Evolutionary conservation across 2,888 invertebrate genomes (phyloP).

Genomic region (Cantharis flavilabris): DNA sequence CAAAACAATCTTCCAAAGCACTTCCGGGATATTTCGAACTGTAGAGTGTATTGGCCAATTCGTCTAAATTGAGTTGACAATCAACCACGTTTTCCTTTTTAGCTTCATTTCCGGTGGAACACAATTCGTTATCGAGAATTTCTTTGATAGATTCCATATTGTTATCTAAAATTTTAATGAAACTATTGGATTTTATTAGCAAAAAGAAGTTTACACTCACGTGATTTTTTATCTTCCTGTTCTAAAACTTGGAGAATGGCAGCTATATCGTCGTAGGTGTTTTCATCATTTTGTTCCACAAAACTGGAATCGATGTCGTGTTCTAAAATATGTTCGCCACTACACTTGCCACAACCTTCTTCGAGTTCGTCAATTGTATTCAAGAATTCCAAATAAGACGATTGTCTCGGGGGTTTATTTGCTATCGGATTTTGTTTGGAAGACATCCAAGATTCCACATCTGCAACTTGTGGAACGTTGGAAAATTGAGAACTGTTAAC

Average conservation of each 20-base stretch:
- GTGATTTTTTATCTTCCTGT: conserved; percentile 54
- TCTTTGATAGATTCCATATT: conserved; percentile 50
- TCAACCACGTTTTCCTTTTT: conserved; percentile 2
- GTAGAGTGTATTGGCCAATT: neutral
- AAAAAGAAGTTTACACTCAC: conserved; percentile 39
- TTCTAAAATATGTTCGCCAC: conserved; percentile 35
- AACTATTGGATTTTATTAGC: neutral
- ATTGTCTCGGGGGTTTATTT: conserved; percentile 8
- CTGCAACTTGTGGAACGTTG: conserved; percentile 16
- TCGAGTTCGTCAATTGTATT: conserved; percentile 38
- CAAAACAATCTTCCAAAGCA: conserved; percentile 1
- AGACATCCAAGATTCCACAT: conserved; percentile 47
- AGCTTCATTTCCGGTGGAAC: neutral
- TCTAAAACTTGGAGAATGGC: conserved; percentile 57
- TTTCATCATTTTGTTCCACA: conserved; percentile 26
- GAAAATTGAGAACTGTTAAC: conserved; percentile 10
- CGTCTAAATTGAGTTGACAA: neutral
- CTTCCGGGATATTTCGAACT: neutral
- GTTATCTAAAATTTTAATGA: conserved; percentile 38
- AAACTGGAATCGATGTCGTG: conserved; percentile 29
- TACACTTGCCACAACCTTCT: neutral
- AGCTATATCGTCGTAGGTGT: conserved; percentile 56
- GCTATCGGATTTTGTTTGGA: neutral
- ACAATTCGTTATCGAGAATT: conserved; percentile 42
- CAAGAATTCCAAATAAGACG: conserved; percentile 45